Evolutionary conservation across 2,888 invertebrate genomes (phyloP), one percentile per base, ranked within the genome.

Genomic region (Metalampra italica): DNA sequence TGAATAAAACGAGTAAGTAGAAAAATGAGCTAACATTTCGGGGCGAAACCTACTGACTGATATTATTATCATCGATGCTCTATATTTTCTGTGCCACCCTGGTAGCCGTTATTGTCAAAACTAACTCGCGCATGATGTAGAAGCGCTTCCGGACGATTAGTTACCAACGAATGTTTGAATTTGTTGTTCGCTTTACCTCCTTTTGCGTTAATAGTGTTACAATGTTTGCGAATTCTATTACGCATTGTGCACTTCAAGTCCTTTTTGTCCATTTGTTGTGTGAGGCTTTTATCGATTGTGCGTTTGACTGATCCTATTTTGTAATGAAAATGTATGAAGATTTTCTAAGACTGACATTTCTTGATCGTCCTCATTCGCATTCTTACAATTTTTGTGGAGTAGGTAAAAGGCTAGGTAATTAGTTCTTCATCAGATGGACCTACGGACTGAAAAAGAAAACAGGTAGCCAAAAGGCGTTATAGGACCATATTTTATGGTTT

Each of bases 201-300:
- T 82, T 83, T 86, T 80, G 82, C 83, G 84, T 83, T 87, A 89
- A 88, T 87, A 86, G 78, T 68, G 82, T 83, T 86, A 86, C 81
- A 83, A 87, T 88, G 78, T 89, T 87, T 85, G 84, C 71, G 82
- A 85, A 81, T 88, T 87, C 84, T 88, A 88, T 88, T 88, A 87
- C 86, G 78, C 81, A 79, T 88, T 88, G 87, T 87, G 69, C 66
- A 64, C 64, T 76, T 72, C 66, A 75, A 67, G 59, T 66, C 60
- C 64, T 66, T 71, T 71, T 78, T 78, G 72, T 74, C 55, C 63
- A 59, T 69, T 73, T 73, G 69, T 78, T 78, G 77, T 71, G 76
- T 72, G 62, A 66, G 65, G 59, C 71, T 73, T 79, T 78, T 75
- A 75, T 71, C 73, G 68, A 79, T 82, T 80, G 79, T 80, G 62